Conservation (phyloP, 2,888 invertebrate genomes). For the Crocallis elinguaria region DNA sequence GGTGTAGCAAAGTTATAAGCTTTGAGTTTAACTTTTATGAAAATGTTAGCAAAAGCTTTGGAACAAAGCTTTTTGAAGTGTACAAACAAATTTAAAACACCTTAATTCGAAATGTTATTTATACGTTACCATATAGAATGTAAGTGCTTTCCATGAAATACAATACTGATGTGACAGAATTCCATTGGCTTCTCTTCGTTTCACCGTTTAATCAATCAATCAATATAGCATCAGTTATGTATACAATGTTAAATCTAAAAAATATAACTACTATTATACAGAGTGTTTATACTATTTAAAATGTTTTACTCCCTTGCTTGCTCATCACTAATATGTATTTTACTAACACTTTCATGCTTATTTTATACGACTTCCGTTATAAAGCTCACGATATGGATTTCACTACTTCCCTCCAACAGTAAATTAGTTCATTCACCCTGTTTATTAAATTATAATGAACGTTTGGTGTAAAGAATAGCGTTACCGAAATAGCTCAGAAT, state of each 20-base stretch:
- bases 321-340: constrained; percentile 11
- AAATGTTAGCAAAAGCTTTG: too few species aligned
- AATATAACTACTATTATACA: too few species aligned
- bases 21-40: too few species aligned
- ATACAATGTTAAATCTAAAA: too few species aligned
- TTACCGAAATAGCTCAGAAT: constrained; percentile 17
- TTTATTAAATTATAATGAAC: constrained; percentile 33
- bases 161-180: background rate
- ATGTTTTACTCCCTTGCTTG: too few species aligned
- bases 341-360: constrained; percentile 12
- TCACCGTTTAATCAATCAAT: background rate
- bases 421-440: constrained; percentile 53
- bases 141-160: too few species aligned
- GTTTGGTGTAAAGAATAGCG: constrained; percentile 19
- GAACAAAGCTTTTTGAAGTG: too few species aligned
- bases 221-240: background rate
- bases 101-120: too few species aligned
- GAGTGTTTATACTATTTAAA: too few species aligned
- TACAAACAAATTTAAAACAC: too few species aligned
- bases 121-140: too few species aligned
- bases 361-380: constrained; percentile 47
- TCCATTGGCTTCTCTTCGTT: background rate
- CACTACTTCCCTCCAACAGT: constrained; percentile 39
- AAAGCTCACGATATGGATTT: constrained; percentile 46
- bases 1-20: too few species aligned